Evolutionary conservation across 2,113 vertebrate species (phyloP), one percentile per base, ranked within the genome.

Genomic region (Upupa epops): DNA sequence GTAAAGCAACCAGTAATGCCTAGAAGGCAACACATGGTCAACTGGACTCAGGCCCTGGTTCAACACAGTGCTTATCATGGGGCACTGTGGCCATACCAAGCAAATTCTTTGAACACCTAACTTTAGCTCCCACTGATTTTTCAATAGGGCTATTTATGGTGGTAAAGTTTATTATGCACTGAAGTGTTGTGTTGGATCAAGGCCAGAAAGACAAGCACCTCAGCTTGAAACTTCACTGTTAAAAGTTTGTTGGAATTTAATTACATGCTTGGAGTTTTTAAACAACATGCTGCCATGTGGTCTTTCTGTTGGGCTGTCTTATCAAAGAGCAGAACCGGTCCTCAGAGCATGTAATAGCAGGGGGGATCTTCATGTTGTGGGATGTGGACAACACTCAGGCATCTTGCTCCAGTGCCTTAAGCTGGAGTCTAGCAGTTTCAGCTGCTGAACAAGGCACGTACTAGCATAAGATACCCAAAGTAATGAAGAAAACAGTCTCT

Each of bases 221-320:
- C 56, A 29, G 46, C 32, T 34, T 65, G 58, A 74, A 85, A 73
- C 54, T 22, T 12, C 8, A 40, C 56, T 60, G 25, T 12, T 94
- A 17, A 17, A 63, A 69, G 45, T 88, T n/a, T 24, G 46, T 1
- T 71, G 68, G 66, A 72, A 89, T 92, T 88, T 65, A 82, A 37
- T 69, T 64, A 49, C 2, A 1, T n/a, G 48, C 61, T 65, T 69
- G 37, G 40, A 75, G 49, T n/a, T 49, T 56, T 86, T 82, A 58
- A 60, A 75, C 36, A 74, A 17, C 4, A 1, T 0, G 0, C 69
- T 64, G 32, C 5, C 1, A 24, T 2, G 5, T 22, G 36, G 21
- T 46, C 73, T 78, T 95, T 71, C 70, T 1, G 2, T 1, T 54
- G 64, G 75, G 49, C 32, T 52, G 13, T 52, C 11, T 26, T 58